Evolutionary conservation across 2,113 vertebrate genomes (phyloP).

Genomic region (Xenopus laevis): DNA sequence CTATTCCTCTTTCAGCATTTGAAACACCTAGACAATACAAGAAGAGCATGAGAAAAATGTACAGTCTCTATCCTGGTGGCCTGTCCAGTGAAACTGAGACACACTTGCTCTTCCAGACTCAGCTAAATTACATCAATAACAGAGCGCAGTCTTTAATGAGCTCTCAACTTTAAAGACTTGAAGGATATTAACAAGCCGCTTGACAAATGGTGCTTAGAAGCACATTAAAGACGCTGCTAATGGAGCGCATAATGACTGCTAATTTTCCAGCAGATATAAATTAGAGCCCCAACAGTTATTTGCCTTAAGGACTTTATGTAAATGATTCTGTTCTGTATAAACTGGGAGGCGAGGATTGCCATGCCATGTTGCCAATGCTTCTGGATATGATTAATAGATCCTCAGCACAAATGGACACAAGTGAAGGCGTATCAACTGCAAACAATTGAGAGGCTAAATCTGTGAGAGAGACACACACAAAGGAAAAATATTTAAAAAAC

Average conservation of each 20-base stretch:
- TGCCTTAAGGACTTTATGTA: constrained; percentile 99
- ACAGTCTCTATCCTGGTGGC: constrained; percentile 44
- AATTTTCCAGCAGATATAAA: constrained; percentile 99
- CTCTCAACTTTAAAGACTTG: constrained; percentile 99
- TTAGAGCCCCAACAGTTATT: constrained; percentile 99
- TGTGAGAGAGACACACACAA: not conserved
- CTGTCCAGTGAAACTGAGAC: constrained; percentile 57
- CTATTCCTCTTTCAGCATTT: too few species aligned
- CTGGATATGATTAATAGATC: constrained; percentile 82
- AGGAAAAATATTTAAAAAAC: not conserved
- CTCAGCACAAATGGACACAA: constrained; percentile 76
- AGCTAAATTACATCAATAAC: constrained; percentile 95
- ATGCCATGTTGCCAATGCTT: constrained; percentile 76
- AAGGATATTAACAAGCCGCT: constrained; percentile 99
- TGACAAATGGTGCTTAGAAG: constrained; percentile 99
- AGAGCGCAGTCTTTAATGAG: constrained; percentile 96
- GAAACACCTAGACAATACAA: not conserved
- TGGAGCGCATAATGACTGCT: constrained; percentile 99
- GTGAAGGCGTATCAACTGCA: constrained; percentile 73
- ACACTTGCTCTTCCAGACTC: constrained; percentile 76
- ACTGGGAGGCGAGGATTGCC: constrained; percentile 76
- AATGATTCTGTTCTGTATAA: constrained; percentile 98
- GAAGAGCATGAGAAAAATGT: not conserved
- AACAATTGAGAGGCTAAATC: constrained; percentile 6
- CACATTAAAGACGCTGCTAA: constrained; percentile 99